A percentile compares a stretch with the other conserved stretches of the same genome.
Conservation (phyloP, 2,797 vertebrate species). For the Chrysolophus pictus region DNA sequence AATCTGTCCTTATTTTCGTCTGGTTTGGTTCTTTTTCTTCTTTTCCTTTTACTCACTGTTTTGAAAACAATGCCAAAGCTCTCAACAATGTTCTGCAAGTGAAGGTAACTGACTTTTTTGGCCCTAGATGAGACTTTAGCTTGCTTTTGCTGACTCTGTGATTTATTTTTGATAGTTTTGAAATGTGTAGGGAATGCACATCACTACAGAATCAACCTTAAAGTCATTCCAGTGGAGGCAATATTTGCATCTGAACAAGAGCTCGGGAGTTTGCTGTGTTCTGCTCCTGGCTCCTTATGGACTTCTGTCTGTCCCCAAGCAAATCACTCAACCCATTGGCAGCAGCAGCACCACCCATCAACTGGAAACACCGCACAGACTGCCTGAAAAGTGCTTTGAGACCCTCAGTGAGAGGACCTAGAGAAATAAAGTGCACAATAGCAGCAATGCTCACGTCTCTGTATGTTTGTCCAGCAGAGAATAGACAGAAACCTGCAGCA, state of each 20-base stretch:
- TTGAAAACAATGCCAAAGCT: background rate
- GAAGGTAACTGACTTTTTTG: accelerated
- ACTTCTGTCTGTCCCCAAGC: background rate
- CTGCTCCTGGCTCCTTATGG: background rate
- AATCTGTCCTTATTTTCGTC: background rate
- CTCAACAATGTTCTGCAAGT: accelerated
- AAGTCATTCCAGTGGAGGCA: background rate
- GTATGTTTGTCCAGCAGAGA: background rate
- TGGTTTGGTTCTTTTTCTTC: background rate
- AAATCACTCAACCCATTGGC: background rate
- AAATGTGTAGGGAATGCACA: accelerated
- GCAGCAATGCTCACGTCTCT: conserved; percentile 13
- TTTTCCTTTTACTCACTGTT: background rate
- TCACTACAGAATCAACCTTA: background rate
- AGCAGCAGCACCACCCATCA: background rate
- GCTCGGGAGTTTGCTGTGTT: accelerated
- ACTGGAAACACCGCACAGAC: background rate
- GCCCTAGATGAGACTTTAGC: accelerated
- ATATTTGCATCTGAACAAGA: accelerated
- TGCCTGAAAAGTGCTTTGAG: background rate
- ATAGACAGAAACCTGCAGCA: accelerated
- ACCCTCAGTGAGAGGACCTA: background rate
- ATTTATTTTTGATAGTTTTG: accelerated
- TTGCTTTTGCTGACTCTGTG: accelerated
- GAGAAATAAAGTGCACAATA: conserved; percentile 54